phyloP scores from a whole-genome alignment of 2,888 invertebrate genomes.

The Pecten maximus region DNA sequence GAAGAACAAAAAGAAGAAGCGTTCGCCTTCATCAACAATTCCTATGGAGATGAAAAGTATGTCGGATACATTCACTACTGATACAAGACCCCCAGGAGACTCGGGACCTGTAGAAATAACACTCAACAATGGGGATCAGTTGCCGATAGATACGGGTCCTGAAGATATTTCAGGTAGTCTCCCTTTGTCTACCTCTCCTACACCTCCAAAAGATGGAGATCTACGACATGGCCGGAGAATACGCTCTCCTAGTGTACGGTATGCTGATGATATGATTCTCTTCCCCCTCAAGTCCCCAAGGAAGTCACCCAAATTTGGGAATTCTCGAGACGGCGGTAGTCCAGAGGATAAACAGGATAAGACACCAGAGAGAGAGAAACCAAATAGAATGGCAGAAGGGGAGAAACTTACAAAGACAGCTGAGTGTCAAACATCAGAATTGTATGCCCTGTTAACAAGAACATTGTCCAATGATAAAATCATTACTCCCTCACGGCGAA shows the following conservation, averaged over 20 bases:
- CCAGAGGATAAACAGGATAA: conserved; percentile 37
- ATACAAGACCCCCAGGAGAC: background rate
- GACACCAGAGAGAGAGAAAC: conserved; percentile 15
- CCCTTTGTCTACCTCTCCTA: background rate
- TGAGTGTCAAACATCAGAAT: conserved; percentile 51
- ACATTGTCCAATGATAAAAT: conserved; percentile 45
- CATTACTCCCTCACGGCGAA: conserved; percentile 18
- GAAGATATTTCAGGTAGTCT: background rate
- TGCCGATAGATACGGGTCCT: background rate
- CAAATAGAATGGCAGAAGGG: background rate
- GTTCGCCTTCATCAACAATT: background rate
- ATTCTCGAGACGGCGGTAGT: conserved; percentile 45
- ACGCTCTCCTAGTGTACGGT: conserved; percentile 60
- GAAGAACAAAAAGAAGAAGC: background rate
- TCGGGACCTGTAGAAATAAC: background rate
- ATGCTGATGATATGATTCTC: conserved; percentile 59
- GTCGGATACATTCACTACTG: background rate
- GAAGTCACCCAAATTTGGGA: conserved; percentile 54
- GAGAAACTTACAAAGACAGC: conserved; percentile 35
- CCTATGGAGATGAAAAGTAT: background rate
- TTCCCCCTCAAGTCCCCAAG: conserved; percentile 56
- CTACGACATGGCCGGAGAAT: conserved; percentile 47
- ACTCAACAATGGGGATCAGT: background rate
- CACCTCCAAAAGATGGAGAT: conserved; percentile 8
- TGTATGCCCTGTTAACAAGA: conserved; percentile 53